Conservation (phyloP, 2,888 invertebrate genomes). For the Catonia carolina region DNA sequence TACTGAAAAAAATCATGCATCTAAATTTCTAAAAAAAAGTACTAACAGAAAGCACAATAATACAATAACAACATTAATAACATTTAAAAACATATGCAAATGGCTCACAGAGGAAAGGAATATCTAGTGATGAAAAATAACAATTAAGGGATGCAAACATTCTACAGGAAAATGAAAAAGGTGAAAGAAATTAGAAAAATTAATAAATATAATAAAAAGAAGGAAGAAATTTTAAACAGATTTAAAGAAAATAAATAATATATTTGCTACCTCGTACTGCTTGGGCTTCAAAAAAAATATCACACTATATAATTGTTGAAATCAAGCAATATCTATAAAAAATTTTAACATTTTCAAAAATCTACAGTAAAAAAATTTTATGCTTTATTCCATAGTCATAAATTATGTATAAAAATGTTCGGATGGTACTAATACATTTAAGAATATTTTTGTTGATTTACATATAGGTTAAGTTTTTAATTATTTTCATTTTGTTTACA, state of each 20-base stretch:
- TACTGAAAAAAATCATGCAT: neutral
- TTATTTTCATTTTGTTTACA: no score
- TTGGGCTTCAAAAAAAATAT: no score
- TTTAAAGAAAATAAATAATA: neutral
- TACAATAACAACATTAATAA: neutral
- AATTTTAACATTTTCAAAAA: no score
- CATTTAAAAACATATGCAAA: constrained; percentile 20
- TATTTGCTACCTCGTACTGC: no score
- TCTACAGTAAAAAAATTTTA: neutral
- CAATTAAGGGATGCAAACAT: constrained; percentile 19
- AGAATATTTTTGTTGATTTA: no score
- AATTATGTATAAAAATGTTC: no score
- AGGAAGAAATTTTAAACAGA: neutral
- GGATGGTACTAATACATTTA: no score
- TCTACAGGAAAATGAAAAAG: constrained; percentile 37
- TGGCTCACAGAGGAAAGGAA: neutral
- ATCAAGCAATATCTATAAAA: no score
- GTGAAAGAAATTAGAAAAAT: constrained; percentile 42
- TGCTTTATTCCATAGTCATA: no score
- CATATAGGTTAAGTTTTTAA: no score
- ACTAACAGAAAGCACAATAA: constrained; percentile 17
- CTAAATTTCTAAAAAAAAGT: neutral
- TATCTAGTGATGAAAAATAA: constrained; percentile 18
- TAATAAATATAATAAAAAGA: constrained; percentile 31
- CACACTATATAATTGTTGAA: no score